These are phyloP conservation scores for Phoenicopterus ruber DNA, from an alignment of 2,113 vertebrate species.

Conservation along the genomic window DNA sequence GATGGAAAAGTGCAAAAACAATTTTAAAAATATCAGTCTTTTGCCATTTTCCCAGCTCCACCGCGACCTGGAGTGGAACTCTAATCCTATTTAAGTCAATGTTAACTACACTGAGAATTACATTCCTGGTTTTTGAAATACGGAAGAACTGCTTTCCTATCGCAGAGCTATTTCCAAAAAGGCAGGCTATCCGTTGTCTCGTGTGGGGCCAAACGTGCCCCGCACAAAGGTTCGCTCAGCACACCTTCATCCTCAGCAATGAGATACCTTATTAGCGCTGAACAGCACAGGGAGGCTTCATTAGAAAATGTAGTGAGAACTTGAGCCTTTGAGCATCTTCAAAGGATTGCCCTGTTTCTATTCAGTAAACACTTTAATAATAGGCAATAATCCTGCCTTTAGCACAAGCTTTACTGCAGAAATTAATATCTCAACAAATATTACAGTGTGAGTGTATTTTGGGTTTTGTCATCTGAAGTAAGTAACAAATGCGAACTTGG, in stretches of 20 bases:
- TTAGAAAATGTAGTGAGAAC: neutral
- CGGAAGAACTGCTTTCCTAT: neutral
- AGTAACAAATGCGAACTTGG: neutral
- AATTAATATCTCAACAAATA: neutral
- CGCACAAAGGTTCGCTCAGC: neutral
- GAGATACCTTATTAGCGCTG: neutral
- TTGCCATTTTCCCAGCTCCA: neutral
- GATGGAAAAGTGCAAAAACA: neutral
- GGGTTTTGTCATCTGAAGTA: neutral
- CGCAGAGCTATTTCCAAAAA: neutral
- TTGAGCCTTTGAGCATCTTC: neutral
- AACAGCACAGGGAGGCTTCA: neutral
- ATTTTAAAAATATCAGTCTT: neutral
- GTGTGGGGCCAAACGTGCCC: accelerated
- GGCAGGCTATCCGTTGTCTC: accelerated
- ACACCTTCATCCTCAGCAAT: neutral
- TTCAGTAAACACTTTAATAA: neutral
- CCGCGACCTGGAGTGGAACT: neutral
- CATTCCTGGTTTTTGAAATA: neutral
- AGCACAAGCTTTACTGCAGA: neutral
- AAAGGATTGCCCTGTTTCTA: neutral
- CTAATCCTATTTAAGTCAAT: neutral
- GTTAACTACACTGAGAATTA: neutral
- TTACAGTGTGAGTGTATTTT: neutral
- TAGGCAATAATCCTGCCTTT: neutral